phyloP scores from a whole-genome alignment of 2,113 vertebrate genomes.

The Edolisoma coerulescens region DNA sequence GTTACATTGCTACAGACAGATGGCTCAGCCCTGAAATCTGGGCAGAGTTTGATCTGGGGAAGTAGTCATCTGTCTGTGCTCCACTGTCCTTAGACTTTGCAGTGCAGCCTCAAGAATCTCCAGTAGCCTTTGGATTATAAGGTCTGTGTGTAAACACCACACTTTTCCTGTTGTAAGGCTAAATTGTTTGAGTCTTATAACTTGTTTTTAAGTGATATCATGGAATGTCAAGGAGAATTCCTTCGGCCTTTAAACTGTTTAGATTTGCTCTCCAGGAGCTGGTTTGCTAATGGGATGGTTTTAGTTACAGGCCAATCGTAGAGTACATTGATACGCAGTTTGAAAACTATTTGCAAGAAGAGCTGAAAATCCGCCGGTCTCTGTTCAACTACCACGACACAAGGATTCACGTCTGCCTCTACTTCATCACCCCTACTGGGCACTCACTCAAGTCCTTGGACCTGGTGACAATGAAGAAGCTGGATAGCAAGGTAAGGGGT shows the following conservation, averaged over 20 bases:
- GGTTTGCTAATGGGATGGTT: constrained; percentile 71
- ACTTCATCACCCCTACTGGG: constrained; percentile 95
- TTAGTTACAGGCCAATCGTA: constrained; percentile 97
- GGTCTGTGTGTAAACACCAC: neutral
- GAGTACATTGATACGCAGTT: constrained; percentile 99
- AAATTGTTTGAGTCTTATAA: neutral
- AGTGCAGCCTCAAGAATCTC: neutral
- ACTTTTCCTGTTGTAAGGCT: neutral
- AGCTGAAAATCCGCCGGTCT: constrained; percentile 96
- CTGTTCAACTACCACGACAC: constrained; percentile 98
- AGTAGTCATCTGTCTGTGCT: neutral
- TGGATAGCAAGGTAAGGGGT: constrained; percentile 90
- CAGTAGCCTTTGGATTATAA: neutral
- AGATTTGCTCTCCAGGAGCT: neutral
- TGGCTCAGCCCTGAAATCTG: neutral
- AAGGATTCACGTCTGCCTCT: constrained; percentile 95
- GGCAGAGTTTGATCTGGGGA: neutral
- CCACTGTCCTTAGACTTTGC: neutral
- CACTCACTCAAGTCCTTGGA: constrained; percentile 97
- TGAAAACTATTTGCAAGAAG: constrained; percentile 96
- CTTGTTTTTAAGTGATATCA: neutral
- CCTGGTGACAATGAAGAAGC: constrained; percentile 97
- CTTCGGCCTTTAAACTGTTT: neutral
- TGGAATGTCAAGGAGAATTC: neutral
- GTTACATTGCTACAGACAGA: neutral